A percentile compares a stretch with the other conserved stretches of the same genome.
These are phyloP conservation scores for Australoheros scitulus DNA, from an alignment of 2,113 vertebrate species.

Conservation along the genomic window DNA sequence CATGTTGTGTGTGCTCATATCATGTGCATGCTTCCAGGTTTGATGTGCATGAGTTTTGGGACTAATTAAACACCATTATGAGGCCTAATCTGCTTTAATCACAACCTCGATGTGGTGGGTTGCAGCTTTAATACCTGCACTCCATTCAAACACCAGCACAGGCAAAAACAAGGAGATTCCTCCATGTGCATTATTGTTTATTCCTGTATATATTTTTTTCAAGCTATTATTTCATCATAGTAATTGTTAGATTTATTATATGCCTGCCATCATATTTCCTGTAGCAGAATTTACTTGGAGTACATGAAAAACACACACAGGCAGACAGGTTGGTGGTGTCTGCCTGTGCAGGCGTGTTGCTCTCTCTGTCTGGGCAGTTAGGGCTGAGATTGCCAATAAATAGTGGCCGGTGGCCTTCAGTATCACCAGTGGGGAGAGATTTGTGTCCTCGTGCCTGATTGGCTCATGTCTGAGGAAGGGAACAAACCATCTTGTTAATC, in stretches of 20 bases:
- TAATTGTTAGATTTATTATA: constrained; percentile 12
- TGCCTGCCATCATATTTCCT: constrained; percentile 20
- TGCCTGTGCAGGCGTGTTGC: constrained; percentile 66
- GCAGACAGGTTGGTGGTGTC: constrained; percentile 42
- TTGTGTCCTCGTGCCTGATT: constrained; percentile 75
- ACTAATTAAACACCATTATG: constrained; percentile 4
- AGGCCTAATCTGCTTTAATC: constrained; percentile 53
- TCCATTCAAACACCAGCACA: constrained; percentile 32
- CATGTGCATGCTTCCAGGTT: background rate
- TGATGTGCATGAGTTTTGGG: background rate
- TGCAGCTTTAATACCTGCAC: constrained; percentile 25
- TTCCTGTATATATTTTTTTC: constrained; percentile 5
- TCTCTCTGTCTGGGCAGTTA: constrained; percentile 74
- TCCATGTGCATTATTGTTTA: background rate
- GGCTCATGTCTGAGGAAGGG: constrained; percentile 66
- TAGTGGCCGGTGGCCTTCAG: constrained; percentile 78
- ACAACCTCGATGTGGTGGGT: constrained; percentile 25
- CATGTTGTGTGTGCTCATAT: background rate
- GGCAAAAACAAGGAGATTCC: constrained; percentile 35
- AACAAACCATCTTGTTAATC: constrained; percentile 76
- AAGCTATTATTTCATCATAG: constrained; percentile 32
- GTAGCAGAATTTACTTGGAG: background rate
- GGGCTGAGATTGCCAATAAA: constrained; percentile 77
- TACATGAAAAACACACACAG: constrained; percentile 35
- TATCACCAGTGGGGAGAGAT: constrained; percentile 70